Base-by-base conservation (phyloP, 2,888 invertebrate species). In the Pilophorus perplexus region DNA sequence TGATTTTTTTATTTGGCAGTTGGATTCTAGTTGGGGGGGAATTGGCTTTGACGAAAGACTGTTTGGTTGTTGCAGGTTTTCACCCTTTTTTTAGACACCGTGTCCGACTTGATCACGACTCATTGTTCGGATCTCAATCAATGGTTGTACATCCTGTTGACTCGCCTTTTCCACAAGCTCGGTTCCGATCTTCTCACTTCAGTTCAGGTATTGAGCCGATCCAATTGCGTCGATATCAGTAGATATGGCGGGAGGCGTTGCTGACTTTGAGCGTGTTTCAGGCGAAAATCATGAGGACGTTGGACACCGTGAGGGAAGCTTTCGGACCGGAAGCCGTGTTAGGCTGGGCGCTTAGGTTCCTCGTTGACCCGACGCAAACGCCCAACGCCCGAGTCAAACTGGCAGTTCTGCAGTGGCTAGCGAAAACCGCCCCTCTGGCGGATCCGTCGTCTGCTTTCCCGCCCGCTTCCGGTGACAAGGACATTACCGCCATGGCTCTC, bases 161-260 rank as follows among this genome's bases (percentile, higher is more conserved):
- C 91, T 67, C 84, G 92, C 75, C 83, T 87, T 14, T 86, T 98
- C 64, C 88, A 90, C 78, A 97, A 96, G 77, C 82, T 93, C 33
- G 95, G 95, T 64, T 87, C 89, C 0, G 98, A 98, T 76, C 83
- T 96, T 70, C 81, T 98, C 6, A 92, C 89, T 66, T 96, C 96
- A 0, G 90, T 95, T 44, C 66, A 64, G 64, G 64, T 64, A 40
- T n/a, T n/a, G 8, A 3, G n/a, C 5, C n/a, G n/a, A 42, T n/a
- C n/a, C n/a, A n/a, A n/a, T n/a, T n/a, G n/a, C n/a, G n/a, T n/a
- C n/a, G n/a, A n/a, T n/a, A n/a, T n/a, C n/a, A n/a, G n/a, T n/a
- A n/a, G n/a, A n/a, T n/a, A n/a, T n/a, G n/a, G n/a, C n/a, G n/a
- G n/a, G n/a, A n/a, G n/a, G n/a, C n/a, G n/a, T n/a, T n/a, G n/a